A percentile compares a stretch with the other conserved stretches of the same genome.
These are phyloP conservation scores for Branchellion lobata DNA, from an alignment of 2,888 invertebrate genomes.

Conservation along the genomic window DNA sequence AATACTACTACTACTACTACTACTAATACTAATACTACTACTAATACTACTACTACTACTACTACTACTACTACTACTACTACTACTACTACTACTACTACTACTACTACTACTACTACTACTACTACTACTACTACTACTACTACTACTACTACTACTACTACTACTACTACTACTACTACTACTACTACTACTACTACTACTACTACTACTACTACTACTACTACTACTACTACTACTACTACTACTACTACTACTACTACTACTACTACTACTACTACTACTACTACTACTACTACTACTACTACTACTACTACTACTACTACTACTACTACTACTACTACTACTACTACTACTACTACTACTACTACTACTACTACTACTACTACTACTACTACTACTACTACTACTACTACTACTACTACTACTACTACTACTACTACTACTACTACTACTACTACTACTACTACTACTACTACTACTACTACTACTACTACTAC, in stretches of 20 bases:
- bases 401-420: slow-evolving; percentile 7
- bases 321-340: not conserved
- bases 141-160: slow-evolving; percentile 14
- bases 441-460: slow-evolving; percentile 34
- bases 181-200: not conserved
- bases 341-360: not conserved
- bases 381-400: slow-evolving; percentile 3
- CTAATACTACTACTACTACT: no score
- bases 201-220: not conserved
- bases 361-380: slow-evolving; percentile 7
- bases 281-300: not conserved
- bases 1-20: no score
- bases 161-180: not conserved
- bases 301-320: not conserved
- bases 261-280: not conserved
- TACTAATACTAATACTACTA: no score
- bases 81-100: no score
- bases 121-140: slow-evolving; percentile 14
- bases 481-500: slow-evolving; percentile 47
- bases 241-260: not conserved
- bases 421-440: not conserved
- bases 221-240: not conserved
- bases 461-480: slow-evolving; percentile 44
- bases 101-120: slow-evolving; percentile 14
- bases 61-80: no score